phyloP scores from a whole-genome alignment of 2,797 vertebrate genomes.

The Galaxias olidus region DNA sequence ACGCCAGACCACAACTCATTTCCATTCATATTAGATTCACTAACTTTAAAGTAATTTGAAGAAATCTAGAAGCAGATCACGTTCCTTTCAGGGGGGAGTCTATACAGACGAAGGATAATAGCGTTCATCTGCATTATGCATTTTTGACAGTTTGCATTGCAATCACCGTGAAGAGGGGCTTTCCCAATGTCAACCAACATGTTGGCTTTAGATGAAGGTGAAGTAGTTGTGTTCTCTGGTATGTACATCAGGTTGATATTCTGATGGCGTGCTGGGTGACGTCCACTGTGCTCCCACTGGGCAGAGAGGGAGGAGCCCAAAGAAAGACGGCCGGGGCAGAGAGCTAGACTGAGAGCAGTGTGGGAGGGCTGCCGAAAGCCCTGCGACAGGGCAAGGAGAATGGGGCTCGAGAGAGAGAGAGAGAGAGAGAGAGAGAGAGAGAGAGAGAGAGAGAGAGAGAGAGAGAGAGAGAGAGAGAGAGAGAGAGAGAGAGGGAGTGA shows the following conservation, averaged over 20 bases:
- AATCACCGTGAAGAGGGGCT: too few relatives aligned
- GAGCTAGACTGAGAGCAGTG: background rate
- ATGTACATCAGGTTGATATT: conserved; percentile 40
- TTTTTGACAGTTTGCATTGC: too few relatives aligned
- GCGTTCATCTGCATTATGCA: too few relatives aligned
- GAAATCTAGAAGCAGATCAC: too few relatives aligned
- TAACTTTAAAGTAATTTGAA: too few relatives aligned
- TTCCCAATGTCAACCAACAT: background rate
- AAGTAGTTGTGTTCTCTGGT: conserved; percentile 25
- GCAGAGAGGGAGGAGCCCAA: conserved; percentile 20
- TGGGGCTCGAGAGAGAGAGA: too few relatives aligned
- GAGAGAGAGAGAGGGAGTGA: background rate
- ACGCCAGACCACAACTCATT: too few relatives aligned
- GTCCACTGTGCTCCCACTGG: conserved; percentile 17
- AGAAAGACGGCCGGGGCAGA: conserved; percentile 6
- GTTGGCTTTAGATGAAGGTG: conserved; percentile 4
- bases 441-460: conserved; percentile 13
- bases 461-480: background rate
- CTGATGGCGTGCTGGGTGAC: conserved; percentile 30
- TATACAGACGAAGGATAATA: too few relatives aligned
- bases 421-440: conserved; percentile 1
- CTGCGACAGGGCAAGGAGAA: background rate
- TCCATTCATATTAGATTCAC: too few relatives aligned
- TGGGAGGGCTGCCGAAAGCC: conserved; percentile 5
- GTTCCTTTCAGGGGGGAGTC: too few relatives aligned